Conservation (phyloP, 2,797 vertebrate species). For the Esox lucius region DNA sequence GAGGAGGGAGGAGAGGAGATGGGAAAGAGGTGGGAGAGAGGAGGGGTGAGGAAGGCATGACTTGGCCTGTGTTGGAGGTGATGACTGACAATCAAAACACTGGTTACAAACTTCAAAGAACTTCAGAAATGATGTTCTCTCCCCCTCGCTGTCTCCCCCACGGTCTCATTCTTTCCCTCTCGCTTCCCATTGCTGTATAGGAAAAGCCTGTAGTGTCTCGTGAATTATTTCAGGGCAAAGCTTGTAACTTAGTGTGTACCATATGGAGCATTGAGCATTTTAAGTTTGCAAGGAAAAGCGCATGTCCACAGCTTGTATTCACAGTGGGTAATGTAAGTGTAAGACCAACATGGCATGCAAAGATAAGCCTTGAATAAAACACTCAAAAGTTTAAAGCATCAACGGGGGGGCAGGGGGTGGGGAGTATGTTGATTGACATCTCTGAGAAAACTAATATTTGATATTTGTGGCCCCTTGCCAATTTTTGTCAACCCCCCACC, state of each 20-base stretch:
- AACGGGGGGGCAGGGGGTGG: conserved; percentile 28
- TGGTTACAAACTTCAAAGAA: conserved; percentile 46
- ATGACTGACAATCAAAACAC: conserved; percentile 69
- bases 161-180: not conserved
- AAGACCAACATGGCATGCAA: conserved; percentile 49
- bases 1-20: not conserved
- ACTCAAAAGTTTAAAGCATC: conserved; percentile 51
- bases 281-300: not conserved
- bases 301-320: conserved; percentile 17
- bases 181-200: not conserved
- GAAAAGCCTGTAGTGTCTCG: conserved; percentile 20
- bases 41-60: conserved; percentile 53
- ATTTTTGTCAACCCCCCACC: not conserved
- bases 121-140: conserved; percentile 41
- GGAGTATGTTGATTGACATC: conserved; percentile 3
- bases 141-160: conserved; percentile 7
- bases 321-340: conserved; percentile 28
- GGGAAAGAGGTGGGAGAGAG: conserved; percentile 21
- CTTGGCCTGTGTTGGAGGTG: conserved; percentile 60
- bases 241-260: conserved; percentile 48
- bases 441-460: not conserved
- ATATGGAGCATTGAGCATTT: conserved; percentile 32
- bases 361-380: conserved; percentile 12
- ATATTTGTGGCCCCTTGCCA: not conserved
- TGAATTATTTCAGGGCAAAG: conserved; percentile 48